These are phyloP conservation scores for Polydrusus cervinus DNA, from an alignment of 2,888 invertebrate genomes.

Conservation along the genomic window DNA sequence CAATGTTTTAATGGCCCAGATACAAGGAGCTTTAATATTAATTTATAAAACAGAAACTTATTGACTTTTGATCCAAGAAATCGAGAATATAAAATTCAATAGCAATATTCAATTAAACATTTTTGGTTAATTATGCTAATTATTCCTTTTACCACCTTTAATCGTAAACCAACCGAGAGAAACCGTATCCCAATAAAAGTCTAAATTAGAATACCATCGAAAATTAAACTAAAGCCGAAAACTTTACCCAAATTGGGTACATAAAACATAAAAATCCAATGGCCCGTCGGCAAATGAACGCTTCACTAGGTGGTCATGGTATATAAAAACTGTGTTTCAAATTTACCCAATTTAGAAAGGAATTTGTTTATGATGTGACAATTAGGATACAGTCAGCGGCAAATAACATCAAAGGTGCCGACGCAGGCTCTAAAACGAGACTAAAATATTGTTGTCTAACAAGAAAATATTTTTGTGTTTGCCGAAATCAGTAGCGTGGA, in stretches of 20 bases:
- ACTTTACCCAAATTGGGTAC: constrained; percentile 43
- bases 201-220: constrained; percentile 43
- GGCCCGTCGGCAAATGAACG: constrained; percentile 32
- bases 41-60: no score
- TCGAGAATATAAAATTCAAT: no score
- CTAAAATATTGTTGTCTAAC: constrained; percentile 58
- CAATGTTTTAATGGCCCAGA: no score
- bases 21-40: no score
- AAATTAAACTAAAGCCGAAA: constrained; percentile 36
- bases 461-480: constrained; percentile 57
- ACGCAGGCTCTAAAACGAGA: constrained; percentile 58
- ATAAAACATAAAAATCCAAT: constrained; percentile 39
- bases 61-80: no score
- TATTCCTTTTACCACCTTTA: constrained; percentile 47
- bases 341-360: constrained; percentile 58
- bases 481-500: constrained; percentile 56
- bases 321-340: constrained; percentile 54
- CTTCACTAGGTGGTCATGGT: constrained; percentile 49
- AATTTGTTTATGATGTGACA: constrained; percentile 63
- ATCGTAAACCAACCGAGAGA: constrained; percentile 23
- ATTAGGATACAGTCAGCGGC: constrained; percentile 59
- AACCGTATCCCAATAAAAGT: constrained; percentile 43
- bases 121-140: constrained; percentile 11
- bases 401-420: constrained; percentile 60
- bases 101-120: not conserved